These are phyloP conservation scores for Ictalurus punctatus DNA, from an alignment of 2,113 vertebrate genomes.

Conservation along the genomic window DNA sequence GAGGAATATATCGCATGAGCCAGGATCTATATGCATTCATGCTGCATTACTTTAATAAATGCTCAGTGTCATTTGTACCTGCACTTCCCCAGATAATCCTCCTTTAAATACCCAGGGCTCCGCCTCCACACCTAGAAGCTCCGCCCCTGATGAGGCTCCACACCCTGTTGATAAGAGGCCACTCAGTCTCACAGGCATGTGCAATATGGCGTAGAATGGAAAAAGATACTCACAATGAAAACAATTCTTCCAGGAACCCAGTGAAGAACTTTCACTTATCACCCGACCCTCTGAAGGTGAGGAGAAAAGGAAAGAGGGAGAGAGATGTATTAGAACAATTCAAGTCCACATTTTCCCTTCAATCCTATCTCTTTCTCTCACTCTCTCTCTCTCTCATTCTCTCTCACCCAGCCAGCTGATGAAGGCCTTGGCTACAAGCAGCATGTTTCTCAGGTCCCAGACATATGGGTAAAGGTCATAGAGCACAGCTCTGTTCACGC, in stretches of 20 bases:
- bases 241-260: slow-evolving; percentile 80
- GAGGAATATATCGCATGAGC: not conserved
- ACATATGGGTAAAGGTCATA: slow-evolving; percentile 87
- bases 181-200: not conserved
- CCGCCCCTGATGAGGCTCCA: slow-evolving; percentile 69
- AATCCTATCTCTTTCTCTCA: not conserved
- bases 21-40: not conserved
- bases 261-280: slow-evolving; percentile 71
- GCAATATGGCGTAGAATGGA: not conserved
- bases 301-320: not conserved
- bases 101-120: slow-evolving; percentile 81
- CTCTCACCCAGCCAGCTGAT: slow-evolving; percentile 79
- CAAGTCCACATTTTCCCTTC: not conserved
- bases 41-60: not conserved
- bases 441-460: slow-evolving; percentile 82
- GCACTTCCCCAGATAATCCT: slow-evolving; percentile 82
- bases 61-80: slow-evolving; percentile 67
- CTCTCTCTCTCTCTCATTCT: not conserved
- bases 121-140: slow-evolving; percentile 69
- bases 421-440: slow-evolving; percentile 79
- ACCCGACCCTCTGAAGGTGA: slow-evolving; percentile 75
- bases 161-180: slow-evolving; percentile 72
- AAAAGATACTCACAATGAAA: slow-evolving; percentile 79
- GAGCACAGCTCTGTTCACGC: slow-evolving; percentile 73
- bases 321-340: not conserved